These are phyloP conservation scores for Nicator chloris DNA, from an alignment of 2,113 vertebrate species.

Conservation along the genomic window DNA sequence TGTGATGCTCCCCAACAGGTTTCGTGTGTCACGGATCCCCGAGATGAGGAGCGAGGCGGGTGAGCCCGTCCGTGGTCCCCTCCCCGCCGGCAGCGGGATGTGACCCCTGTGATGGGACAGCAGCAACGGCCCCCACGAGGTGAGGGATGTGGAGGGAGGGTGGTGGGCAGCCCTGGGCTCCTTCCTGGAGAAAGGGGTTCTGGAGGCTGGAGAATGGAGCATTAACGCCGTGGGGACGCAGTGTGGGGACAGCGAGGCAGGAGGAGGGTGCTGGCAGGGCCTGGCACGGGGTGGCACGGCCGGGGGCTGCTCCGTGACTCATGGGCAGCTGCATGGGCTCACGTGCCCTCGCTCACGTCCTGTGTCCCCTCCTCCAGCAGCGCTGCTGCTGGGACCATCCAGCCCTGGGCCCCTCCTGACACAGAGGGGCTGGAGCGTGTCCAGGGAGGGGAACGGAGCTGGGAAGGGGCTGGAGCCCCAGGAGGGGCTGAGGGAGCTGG, in stretches of 20 bases:
- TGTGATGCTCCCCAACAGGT: slow-evolving; percentile 65
- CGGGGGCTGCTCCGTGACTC: background rate
- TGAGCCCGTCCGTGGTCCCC: slow-evolving; percentile 27
- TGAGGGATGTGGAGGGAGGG: background rate
- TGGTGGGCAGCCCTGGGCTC: background rate
- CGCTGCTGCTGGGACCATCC: background rate
- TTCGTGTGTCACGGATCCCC: slow-evolving; percentile 91
- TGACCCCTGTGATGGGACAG: slow-evolving; percentile 44
- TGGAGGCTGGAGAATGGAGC: accelerated
- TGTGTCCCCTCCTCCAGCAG: background rate
- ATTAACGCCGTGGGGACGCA: background rate
- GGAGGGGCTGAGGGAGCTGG: background rate
- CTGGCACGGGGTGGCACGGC: background rate
- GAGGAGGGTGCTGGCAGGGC: background rate
- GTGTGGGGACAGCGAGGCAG: accelerated
- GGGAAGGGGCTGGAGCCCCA: background rate
- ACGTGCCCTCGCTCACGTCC: background rate
- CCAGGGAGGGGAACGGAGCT: accelerated
- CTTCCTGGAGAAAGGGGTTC: background rate
- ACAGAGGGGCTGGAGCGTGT: accelerated
- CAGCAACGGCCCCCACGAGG: slow-evolving; percentile 54
- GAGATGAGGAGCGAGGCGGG: slow-evolving; percentile 68
- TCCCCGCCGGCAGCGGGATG: slow-evolving; percentile 36
- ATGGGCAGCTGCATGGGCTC: background rate
- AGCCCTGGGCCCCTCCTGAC: background rate